Conservation (phyloP, 2,888 invertebrate species). For the Ormyrus labotus region DNA sequence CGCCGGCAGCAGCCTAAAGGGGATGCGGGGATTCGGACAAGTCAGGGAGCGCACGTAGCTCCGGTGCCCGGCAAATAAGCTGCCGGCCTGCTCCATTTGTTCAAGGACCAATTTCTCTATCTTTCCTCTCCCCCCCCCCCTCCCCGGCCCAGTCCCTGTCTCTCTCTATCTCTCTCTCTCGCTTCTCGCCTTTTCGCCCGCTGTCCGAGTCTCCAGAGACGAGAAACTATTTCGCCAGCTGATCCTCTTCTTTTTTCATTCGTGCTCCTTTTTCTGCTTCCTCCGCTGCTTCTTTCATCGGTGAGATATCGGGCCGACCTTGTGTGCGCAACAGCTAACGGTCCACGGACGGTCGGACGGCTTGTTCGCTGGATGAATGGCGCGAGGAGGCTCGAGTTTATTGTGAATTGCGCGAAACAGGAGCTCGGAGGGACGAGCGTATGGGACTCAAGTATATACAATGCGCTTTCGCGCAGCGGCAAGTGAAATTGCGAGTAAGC, state of each 20-base stretch:
- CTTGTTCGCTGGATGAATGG: neutral
- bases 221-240: neutral
- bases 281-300: neutral
- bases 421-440: conserved; percentile 10
- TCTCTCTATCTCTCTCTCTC: neutral
- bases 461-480: neutral
- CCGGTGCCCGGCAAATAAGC: conserved; percentile 39
- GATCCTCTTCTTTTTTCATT: neutral
- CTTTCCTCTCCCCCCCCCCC: neutral
- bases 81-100: conserved; percentile 46
- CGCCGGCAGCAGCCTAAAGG: neutral
- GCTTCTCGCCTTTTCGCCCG: neutral
- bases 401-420: neutral
- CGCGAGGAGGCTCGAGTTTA: neutral
- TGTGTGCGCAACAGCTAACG: conserved; percentile 5
- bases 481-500: conserved; percentile 7
- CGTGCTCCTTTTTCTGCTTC: neutral
- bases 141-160: neutral
- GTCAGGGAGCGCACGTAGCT: conserved; percentile 2
- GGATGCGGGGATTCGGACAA: conserved; percentile 19
- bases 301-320: neutral
- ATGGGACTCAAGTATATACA: conserved; percentile 22
- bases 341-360: neutral
- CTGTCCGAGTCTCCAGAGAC: neutral
- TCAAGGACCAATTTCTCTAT: conserved; percentile 45